A percentile compares a stretch with the other conserved stretches of the same genome.
Conservation (phyloP, 2,797 vertebrate genomes). For the Bradypus variegatus region DNA sequence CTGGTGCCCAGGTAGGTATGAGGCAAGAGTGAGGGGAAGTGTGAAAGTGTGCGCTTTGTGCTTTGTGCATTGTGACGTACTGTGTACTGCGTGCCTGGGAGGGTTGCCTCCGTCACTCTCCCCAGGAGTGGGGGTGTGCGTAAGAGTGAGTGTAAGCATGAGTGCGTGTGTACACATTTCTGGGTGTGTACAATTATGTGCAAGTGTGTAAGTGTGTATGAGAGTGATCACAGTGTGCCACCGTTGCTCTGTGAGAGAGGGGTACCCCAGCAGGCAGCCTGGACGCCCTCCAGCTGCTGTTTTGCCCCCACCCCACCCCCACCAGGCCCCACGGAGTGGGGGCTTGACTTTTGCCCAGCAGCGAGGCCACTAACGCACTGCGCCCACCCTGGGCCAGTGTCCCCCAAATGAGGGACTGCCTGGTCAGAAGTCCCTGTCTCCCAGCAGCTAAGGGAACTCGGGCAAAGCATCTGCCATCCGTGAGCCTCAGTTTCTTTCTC, state of each 20-base stretch:
- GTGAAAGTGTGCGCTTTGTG: not conserved
- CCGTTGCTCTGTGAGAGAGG: not conserved
- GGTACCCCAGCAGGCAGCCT: no score
- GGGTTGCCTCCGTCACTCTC: not conserved
- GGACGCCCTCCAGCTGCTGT: no score
- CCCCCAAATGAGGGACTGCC: not conserved
- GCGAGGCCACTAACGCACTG: not conserved
- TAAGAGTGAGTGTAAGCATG: not conserved
- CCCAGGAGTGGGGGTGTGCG: not conserved
- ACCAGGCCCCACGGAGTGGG: no score
- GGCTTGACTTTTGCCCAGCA: no score
- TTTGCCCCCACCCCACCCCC: no score
- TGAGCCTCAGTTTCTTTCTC: not conserved
- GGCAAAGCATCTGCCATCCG: not conserved
- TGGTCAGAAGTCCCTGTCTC: not conserved
- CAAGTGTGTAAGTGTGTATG: no score
- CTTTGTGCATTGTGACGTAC: not conserved
- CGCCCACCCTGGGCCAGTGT: no score
- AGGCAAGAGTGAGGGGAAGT: fast-evolving
- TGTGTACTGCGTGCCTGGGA: fast-evolving
- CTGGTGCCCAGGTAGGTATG: not conserved
- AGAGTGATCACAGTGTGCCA: not conserved
- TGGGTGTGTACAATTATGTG: not conserved
- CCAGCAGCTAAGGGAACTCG: not conserved
- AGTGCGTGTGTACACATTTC: not conserved